A percentile compares a stretch with the other conserved stretches of the same genome.
phyloP scores from a whole-genome alignment of 2,888 invertebrate species.

The Lapara coniferarum region DNA sequence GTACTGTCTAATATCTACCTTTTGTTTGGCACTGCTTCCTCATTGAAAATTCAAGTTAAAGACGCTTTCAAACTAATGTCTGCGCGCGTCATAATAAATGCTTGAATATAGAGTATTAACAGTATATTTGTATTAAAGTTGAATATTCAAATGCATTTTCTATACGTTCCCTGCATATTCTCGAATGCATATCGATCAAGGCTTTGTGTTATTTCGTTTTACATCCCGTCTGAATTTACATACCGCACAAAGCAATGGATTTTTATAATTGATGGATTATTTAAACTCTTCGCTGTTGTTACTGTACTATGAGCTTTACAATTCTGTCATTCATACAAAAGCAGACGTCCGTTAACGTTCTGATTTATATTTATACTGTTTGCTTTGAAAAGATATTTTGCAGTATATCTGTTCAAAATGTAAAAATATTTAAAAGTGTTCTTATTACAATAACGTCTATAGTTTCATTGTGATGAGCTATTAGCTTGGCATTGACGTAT shows the following conservation, averaged over 20 bases:
- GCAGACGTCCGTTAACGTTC: not conserved
- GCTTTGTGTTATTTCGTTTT: not conserved
- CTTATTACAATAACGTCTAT: too few relatives aligned
- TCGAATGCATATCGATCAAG: conserved; percentile 12
- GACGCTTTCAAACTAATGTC: not conserved
- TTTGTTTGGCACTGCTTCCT: not conserved
- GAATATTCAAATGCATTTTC: not conserved
- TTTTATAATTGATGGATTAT: not conserved
- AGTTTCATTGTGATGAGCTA: too few relatives aligned
- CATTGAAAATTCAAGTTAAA: not conserved
- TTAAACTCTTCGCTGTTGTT: not conserved
- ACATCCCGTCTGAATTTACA: not conserved
- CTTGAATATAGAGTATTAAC: not conserved
- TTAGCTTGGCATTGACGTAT: too few relatives aligned
- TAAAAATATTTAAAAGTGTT: too few relatives aligned
- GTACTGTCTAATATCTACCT: not conserved
- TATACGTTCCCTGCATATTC: not conserved
- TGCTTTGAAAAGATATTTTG: too few relatives aligned
- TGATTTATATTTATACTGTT: not conserved
- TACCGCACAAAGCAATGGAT: not conserved
- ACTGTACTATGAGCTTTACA: not conserved
- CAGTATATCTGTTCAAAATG: too few relatives aligned
- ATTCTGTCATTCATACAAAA: not conserved
- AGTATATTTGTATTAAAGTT: not conserved
- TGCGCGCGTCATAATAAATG: conserved; percentile 3